phyloP scores from a whole-genome alignment of 2,888 invertebrate genomes.

The Rhorus exstirpatorius region DNA sequence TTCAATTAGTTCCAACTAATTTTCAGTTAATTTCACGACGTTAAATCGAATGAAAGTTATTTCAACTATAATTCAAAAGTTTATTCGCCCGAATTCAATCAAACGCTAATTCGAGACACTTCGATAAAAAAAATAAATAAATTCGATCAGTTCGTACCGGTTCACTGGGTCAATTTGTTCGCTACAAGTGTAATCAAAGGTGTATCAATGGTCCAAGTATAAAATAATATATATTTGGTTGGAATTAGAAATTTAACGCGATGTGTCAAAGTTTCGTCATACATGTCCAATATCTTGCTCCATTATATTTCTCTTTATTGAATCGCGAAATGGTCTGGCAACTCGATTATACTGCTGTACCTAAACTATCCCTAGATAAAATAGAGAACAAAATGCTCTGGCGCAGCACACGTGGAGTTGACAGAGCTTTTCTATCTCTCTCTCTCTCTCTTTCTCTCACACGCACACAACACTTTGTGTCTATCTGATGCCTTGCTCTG shows the following conservation, averaged over 20 bases:
- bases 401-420: conserved; percentile 30
- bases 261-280: not conserved
- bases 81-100: too few relatives aligned
- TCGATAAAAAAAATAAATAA: too few relatives aligned
- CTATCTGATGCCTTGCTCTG: conserved; percentile 3
- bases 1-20: too few relatives aligned
- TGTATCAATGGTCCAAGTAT: too few relatives aligned
- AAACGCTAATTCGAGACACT: too few relatives aligned
- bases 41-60: too few relatives aligned
- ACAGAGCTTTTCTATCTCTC: conserved; percentile 2
- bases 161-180: too few relatives aligned
- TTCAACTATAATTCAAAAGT: too few relatives aligned
- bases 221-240: too few relatives aligned
- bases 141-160: too few relatives aligned
- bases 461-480: not conserved
- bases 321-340: not conserved
- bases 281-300: not conserved
- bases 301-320: not conserved
- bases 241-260: not conserved
- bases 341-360: not conserved
- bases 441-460: conserved; percentile 17
- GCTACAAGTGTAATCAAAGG: too few relatives aligned
- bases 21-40: too few relatives aligned
- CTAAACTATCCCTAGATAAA: conserved; percentile 3
- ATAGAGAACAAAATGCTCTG: conserved; percentile 35